These are phyloP conservation scores for Temnothorax unifasciatus DNA, from an alignment of 2,888 invertebrate genomes.

Conservation along the genomic window DNA sequence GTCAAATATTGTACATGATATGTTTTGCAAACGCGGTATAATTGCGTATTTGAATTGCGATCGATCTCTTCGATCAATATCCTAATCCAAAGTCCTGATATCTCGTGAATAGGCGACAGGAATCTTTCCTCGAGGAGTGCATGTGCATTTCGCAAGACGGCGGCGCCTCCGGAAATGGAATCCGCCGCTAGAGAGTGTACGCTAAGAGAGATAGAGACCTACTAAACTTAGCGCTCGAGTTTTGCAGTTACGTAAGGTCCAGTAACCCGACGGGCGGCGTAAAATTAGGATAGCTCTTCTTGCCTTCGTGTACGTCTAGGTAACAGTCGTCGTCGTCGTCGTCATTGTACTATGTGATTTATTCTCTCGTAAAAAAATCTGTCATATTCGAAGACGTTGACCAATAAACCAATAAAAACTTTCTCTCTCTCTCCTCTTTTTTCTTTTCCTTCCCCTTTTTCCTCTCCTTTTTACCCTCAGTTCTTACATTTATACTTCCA, in stretches of 20 bases:
- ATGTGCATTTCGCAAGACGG: neutral
- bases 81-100: neutral
- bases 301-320: neutral
- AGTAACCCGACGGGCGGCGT: conserved; percentile 79
- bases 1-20: neutral
- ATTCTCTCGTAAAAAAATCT: neutral
- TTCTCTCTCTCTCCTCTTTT: neutral
- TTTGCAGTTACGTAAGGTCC: conserved; percentile 81
- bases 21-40: neutral
- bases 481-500: neutral
- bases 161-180: conserved; percentile 52
- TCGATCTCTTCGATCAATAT: neutral
- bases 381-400: neutral
- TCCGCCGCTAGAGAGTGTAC: conserved; percentile 60
- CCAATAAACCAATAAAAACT: neutral
- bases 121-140: neutral
- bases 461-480: no score
- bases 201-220: conserved; percentile 48
- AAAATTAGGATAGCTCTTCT: conserved; percentile 78
- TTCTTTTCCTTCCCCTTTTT: neutral
- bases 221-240: conserved; percentile 78
- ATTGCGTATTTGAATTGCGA: neutral
- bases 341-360: neutral
- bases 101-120: neutral
- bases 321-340: neutral